Conservation (phyloP, 2,113 vertebrate genomes). For the Leiothrix lutea region DNA sequence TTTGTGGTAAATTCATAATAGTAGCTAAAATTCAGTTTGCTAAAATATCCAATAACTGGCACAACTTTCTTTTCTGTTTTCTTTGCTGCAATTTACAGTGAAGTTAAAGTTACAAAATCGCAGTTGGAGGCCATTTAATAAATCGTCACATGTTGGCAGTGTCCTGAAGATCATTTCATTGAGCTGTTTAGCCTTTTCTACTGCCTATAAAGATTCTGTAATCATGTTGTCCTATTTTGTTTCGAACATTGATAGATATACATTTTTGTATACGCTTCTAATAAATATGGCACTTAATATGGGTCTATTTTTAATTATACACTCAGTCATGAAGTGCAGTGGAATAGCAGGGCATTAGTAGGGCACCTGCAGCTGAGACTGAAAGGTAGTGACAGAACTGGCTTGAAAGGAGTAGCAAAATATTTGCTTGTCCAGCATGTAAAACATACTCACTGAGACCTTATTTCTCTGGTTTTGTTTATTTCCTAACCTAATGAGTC, state of each 20-base stretch:
- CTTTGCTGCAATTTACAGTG: neutral
- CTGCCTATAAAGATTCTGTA: neutral
- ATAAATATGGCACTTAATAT: neutral
- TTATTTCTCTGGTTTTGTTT: neutral
- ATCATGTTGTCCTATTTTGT: conserved; percentile 24
- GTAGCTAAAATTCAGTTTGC: neutral
- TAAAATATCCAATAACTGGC: neutral
- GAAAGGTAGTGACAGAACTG: neutral
- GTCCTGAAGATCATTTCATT: conserved; percentile 29
- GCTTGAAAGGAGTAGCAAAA: neutral
- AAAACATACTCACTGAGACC: accelerated
- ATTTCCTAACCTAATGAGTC: neutral
- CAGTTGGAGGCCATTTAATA: neutral
- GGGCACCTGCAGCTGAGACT: neutral
- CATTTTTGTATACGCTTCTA: neutral
- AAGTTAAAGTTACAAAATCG: neutral
- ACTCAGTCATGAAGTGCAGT: neutral
- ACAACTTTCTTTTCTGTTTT: neutral
- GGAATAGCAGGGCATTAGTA: neutral
- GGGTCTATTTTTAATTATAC: neutral
- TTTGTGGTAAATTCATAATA: neutral
- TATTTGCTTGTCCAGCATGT: neutral
- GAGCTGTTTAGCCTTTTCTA: neutral
- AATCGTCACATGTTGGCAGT: neutral
- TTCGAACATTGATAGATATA: neutral